A percentile compares a stretch with the other conserved stretches of the same genome.
These are phyloP conservation scores for Acanthurus leucopareius DNA, from an alignment of 2,797 vertebrate species.

Conservation along the genomic window DNA sequence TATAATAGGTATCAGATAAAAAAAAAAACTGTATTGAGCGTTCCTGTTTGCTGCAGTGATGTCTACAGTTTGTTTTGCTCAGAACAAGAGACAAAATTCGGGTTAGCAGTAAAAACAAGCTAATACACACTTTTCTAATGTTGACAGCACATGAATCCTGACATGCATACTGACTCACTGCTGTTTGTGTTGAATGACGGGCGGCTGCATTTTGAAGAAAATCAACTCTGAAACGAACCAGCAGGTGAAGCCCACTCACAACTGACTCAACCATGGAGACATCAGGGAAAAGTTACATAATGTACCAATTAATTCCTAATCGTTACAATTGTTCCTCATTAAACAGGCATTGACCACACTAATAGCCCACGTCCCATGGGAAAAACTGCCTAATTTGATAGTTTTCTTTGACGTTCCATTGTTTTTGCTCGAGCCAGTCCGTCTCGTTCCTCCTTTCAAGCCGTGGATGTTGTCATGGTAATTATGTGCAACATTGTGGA, in stretches of 20 bases:
- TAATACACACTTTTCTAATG: neutral
- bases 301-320: constrained; percentile 74
- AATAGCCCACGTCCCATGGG: constrained; percentile 44
- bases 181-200: constrained; percentile 7
- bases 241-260: constrained; percentile 41
- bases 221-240: constrained; percentile 25
- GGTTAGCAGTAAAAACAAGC: neutral
- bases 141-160: constrained; percentile 7
- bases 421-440: constrained; percentile 34
- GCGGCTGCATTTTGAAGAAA: constrained; percentile 10
- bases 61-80: constrained; percentile 14
- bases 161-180: constrained; percentile 3
- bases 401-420: constrained; percentile 43
- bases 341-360: constrained; percentile 71
- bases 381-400: constrained; percentile 51
- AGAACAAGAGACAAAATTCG: neutral
- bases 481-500: constrained; percentile 71
- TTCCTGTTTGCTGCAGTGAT: neutral
- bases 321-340: constrained; percentile 72
- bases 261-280: constrained; percentile 25
- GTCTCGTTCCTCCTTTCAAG: constrained; percentile 27
- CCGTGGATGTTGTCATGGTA: constrained; percentile 77
- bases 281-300: constrained; percentile 39
- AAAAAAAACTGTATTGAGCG: too few relatives aligned
- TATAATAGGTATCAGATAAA: too few relatives aligned